These are phyloP conservation scores for Galagoides demidoff DNA, from an alignment of 2,797 vertebrate genomes.

Conservation along the genomic window DNA sequence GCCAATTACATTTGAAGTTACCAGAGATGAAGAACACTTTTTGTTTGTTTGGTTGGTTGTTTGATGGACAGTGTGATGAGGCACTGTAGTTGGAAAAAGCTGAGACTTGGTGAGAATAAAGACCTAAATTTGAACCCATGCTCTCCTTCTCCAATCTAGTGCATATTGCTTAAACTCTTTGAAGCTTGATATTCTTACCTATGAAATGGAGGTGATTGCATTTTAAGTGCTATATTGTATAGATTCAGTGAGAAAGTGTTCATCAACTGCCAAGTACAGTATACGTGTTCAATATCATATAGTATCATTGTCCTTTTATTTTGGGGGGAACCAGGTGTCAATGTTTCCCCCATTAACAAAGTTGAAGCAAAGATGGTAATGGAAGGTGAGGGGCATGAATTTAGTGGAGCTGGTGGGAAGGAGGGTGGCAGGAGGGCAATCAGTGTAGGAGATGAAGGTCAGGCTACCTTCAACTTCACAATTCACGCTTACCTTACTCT, in stretches of 20 bases:
- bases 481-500: not conserved
- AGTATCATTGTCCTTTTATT: not conserved
- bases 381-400: too few relatives aligned
- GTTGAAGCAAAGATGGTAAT: not conserved
- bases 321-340: not conserved
- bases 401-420: fast-evolving
- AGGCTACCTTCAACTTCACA: not conserved
- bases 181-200: not conserved
- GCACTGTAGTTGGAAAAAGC: not conserved
- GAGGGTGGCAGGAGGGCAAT: not conserved
- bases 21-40: not conserved
- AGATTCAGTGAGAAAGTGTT: not conserved
- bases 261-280: not conserved
- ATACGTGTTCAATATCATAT: not conserved
- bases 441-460: not conserved
- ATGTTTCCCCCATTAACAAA: not conserved
- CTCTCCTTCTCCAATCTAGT: not conserved
- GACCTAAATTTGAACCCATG: not conserved
- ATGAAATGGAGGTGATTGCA: not conserved
- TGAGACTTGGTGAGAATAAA: not conserved
- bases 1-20: not conserved
- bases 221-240: not conserved
- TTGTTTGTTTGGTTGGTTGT: not conserved
- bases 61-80: not conserved
- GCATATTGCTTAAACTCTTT: not conserved